These are phyloP conservation scores for Paraplagusia blochii DNA, from an alignment of 2,113 vertebrate genomes.

Conservation along the genomic window DNA sequence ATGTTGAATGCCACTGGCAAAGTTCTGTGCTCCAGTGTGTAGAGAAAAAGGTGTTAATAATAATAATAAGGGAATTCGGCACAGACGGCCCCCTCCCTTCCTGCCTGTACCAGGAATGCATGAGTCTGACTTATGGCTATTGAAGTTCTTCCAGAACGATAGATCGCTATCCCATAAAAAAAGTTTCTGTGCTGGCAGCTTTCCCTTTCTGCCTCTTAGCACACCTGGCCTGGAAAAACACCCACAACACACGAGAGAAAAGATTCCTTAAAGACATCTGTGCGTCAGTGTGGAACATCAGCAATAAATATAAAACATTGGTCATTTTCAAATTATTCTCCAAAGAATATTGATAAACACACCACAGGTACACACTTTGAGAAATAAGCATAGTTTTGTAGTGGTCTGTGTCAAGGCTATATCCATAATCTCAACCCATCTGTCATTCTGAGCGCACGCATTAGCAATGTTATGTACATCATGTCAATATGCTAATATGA, in stretches of 20 bases:
- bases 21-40: slow-evolving; percentile 5
- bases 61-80: slow-evolving; percentile 45
- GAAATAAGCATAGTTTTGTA: too few relatives aligned
- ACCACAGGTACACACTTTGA: too few relatives aligned
- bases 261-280: slow-evolving; percentile 26
- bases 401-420: too few relatives aligned
- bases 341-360: background rate
- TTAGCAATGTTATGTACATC: too few relatives aligned
- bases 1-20: background rate
- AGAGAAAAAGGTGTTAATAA: slow-evolving; percentile 44
- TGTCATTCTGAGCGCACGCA: too few relatives aligned
- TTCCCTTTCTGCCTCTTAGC: slow-evolving; percentile 31
- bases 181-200: slow-evolving; percentile 29
- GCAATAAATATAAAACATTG: slow-evolving; percentile 22
- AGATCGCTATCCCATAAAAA: slow-evolving; percentile 11
- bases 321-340: slow-evolving; percentile 4
- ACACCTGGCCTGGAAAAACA: slow-evolving; percentile 57
- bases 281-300: slow-evolving; percentile 43
- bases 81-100: slow-evolving; percentile 41
- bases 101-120: slow-evolving; percentile 44
- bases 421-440: too few relatives aligned
- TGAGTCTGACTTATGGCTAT: slow-evolving; percentile 21
- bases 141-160: slow-evolving; percentile 13
- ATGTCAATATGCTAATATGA: too few relatives aligned
- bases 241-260: slow-evolving; percentile 13